Conservation (phyloP, 2,888 invertebrate genomes). For the Acleris laterana region DNA sequence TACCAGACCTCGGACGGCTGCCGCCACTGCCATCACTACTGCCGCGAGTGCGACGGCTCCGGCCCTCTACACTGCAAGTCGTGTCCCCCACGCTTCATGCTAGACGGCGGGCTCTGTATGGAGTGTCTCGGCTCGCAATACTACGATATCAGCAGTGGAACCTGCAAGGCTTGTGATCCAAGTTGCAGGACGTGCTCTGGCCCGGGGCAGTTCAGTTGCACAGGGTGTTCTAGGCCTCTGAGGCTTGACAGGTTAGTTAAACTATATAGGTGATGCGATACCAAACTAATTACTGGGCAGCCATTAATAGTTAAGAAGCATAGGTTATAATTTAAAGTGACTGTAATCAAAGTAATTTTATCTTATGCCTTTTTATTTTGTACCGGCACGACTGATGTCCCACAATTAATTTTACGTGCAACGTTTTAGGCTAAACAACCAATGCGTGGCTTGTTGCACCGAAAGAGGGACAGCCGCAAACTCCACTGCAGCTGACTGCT, state of each 20-base stretch:
- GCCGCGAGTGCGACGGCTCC: constrained; percentile 92
- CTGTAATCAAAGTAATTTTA: too few species aligned
- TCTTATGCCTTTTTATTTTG: too few species aligned
- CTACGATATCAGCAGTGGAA: constrained; percentile 87
- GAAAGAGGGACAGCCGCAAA: constrained; percentile 62
- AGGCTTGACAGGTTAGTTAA: constrained; percentile 82
- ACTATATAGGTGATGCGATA: too few species aligned
- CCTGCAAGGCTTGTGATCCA: constrained; percentile 87
- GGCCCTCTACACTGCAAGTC: constrained; percentile 90
- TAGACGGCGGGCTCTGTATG: constrained; percentile 90
- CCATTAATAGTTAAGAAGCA: too few species aligned
- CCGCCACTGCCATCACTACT: constrained; percentile 94
- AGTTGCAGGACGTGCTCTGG: constrained; percentile 88
- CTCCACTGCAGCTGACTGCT: constrained; percentile 81
- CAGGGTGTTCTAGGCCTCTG: constrained; percentile 86
- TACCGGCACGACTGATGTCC: too few species aligned
- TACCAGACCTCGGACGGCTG: constrained; percentile 93
- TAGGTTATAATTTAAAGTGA: too few species aligned
- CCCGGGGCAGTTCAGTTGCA: constrained; percentile 88
- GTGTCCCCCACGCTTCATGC: constrained; percentile 89
- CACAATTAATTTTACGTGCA: not conserved
- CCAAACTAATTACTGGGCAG: too few species aligned
- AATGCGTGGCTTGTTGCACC: constrained; percentile 90
- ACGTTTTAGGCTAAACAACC: constrained; percentile 86
- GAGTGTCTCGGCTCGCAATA: constrained; percentile 90